phyloP scores from a whole-genome alignment of 2,888 invertebrate genomes.

The Nowickia ferox region DNA sequence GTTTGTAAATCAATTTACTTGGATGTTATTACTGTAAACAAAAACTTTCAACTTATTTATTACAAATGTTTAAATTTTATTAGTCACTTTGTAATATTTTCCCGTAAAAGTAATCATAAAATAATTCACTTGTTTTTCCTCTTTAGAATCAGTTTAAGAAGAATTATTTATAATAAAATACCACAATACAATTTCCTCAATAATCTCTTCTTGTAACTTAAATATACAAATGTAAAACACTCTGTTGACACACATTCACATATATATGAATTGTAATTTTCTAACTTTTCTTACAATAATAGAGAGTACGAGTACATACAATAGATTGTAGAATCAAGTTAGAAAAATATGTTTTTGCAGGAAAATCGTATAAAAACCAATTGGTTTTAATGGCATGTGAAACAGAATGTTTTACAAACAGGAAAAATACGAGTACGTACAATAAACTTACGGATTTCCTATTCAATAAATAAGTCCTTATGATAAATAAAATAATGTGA shows the following conservation, averaged over 20 bases:
- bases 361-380: conserved; percentile 49
- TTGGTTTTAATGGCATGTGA: conserved; percentile 47
- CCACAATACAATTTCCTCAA: conserved; percentile 63
- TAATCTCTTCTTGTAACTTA: conserved; percentile 25
- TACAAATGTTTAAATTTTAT: conserved; percentile 20
- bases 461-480: conserved; percentile 40
- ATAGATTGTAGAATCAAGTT: conserved; percentile 8
- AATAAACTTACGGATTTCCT: conserved; percentile 50
- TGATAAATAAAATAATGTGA: background rate
- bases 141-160: background rate
- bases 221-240: conserved; percentile 23
- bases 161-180: conserved; percentile 55
- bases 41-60: conserved; percentile 42
- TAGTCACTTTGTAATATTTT: background rate
- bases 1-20: conserved; percentile 26
- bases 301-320: background rate
- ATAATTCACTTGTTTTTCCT: background rate
- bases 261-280: conserved; percentile 16
- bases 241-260: background rate
- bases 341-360: conserved; percentile 12
- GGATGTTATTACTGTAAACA: background rate
- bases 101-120: conserved; percentile 44
- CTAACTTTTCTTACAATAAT: conserved; percentile 31
- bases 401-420: conserved; percentile 43
- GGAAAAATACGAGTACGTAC: conserved; percentile 31